Evolutionary conservation across 2,888 invertebrate species (phyloP).

Genomic region (Mactromeris polynyma): DNA sequence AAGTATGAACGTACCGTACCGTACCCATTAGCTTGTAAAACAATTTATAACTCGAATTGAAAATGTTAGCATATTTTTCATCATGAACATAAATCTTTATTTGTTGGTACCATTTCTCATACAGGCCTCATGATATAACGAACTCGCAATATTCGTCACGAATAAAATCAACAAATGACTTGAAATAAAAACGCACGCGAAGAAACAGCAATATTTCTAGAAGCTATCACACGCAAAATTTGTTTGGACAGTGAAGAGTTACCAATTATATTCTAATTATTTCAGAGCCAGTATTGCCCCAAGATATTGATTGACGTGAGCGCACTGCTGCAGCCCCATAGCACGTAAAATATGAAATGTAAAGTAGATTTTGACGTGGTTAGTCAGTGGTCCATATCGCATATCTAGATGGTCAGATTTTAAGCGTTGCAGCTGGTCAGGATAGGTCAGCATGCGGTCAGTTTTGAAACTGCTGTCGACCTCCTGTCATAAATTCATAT

Average conservation of each 20-base stretch:
- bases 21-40: too few relatives aligned
- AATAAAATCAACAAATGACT: not conserved
- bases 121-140: too few relatives aligned
- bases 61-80: too few relatives aligned
- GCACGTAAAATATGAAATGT: conserved; percentile 67
- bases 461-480: conserved; percentile 52
- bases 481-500: conserved; percentile 67
- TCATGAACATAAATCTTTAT: too few relatives aligned
- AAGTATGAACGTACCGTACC: too few relatives aligned
- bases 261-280: conserved; percentile 70
- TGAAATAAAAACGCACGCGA: not conserved
- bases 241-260: conserved; percentile 33
- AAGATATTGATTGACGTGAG: conserved; percentile 57
- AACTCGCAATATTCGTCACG: not conserved
- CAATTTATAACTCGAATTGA: too few relatives aligned
- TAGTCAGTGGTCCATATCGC: conserved; percentile 43
- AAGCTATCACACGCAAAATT: not conserved
- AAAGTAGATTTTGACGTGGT: conserved; percentile 60
- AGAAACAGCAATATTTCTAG: not conserved
- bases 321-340: conserved; percentile 26
- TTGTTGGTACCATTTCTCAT: too few relatives aligned
- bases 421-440: conserved; percentile 61
- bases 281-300: conserved; percentile 42
- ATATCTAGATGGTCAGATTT: conserved; percentile 61
- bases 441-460: conserved; percentile 68